Evolutionary conservation across 2,888 invertebrate species (phyloP).

Genomic region (Ditula angustiorana): DNA sequence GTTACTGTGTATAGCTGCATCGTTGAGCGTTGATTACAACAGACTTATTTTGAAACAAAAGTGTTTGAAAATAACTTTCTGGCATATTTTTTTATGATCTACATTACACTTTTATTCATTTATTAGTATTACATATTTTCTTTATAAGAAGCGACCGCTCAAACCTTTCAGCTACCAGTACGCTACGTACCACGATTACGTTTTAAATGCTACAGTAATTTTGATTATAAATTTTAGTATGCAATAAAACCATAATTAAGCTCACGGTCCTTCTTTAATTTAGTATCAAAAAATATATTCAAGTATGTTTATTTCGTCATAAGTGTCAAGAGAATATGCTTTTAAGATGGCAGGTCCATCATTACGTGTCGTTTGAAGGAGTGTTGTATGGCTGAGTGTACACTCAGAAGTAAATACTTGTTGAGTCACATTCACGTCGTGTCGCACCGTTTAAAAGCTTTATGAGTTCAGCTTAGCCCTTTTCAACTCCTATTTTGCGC

Average conservation of each 20-base stretch:
- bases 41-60: no score
- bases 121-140: no score
- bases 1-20: background rate
- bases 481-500: constrained; percentile 23
- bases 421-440: constrained; percentile 1
- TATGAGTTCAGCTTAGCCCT: background rate
- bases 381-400: no score
- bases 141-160: no score
- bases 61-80: no score
- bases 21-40: no score
- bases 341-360: background rate
- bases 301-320: background rate
- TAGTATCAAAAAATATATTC: background rate
- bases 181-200: no score
- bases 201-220: background rate
- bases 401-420: background rate
- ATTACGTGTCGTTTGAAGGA: background rate
- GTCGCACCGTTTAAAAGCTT: background rate
- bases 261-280: background rate
- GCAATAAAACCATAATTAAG: background rate
- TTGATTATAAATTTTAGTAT: background rate
- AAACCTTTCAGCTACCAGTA: no score
- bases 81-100: no score
- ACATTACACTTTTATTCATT: no score
- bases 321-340: background rate